Evolutionary conservation across 2,113 vertebrate genomes (phyloP).

Genomic region (Puma concolor): DNA sequence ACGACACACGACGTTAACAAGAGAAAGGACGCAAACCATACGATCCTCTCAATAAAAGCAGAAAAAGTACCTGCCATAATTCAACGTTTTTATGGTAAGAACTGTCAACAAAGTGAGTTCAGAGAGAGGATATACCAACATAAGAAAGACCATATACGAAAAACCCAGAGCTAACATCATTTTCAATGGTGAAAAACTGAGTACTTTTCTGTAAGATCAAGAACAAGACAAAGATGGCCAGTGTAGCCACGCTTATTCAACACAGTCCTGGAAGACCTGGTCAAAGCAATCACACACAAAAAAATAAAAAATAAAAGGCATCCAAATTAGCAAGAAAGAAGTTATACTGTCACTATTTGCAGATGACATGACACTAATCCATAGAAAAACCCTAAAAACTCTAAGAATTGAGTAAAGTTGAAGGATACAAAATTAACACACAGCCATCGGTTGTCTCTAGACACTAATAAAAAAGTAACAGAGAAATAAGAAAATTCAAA

Average conservation of each 20-base stretch:
- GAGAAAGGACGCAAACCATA: background rate
- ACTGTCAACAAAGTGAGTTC: background rate
- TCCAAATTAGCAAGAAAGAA: background rate
- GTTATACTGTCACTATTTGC: background rate
- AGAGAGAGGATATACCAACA: background rate
- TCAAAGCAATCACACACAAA: background rate
- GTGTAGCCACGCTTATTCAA: background rate
- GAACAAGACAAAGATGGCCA: background rate
- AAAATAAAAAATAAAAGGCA: background rate
- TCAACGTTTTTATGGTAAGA: background rate
- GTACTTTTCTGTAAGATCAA: background rate
- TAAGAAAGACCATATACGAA: background rate
- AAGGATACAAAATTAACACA: background rate
- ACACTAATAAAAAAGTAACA: background rate
- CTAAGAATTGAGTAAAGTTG: background rate
- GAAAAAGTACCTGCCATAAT: background rate
- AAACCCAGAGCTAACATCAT: background rate
- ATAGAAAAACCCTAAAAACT: background rate
- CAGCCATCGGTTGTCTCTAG: background rate
- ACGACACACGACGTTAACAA: background rate
- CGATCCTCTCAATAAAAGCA: background rate
- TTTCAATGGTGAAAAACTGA: background rate
- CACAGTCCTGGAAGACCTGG: background rate
- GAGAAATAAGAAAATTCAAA: background rate
- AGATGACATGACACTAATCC: background rate